Conservation (phyloP, 2,113 vertebrate species). For the Rhea americana region DNA sequence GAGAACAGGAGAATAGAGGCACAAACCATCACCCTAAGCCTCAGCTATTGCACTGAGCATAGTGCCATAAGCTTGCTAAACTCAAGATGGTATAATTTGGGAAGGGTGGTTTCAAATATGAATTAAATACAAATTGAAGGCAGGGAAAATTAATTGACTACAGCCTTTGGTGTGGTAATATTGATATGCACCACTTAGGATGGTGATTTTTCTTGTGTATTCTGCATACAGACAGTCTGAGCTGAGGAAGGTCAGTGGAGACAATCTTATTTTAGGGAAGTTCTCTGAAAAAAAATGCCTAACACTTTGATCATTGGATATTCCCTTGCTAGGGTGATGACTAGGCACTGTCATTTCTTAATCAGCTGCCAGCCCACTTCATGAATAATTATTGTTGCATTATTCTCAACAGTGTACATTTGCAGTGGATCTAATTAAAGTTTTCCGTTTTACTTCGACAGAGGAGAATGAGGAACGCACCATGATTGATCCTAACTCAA, state of each 20-base stretch:
- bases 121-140: background rate
- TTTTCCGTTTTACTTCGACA: conserved; percentile 63
- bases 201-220: background rate
- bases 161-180: background rate
- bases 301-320: background rate
- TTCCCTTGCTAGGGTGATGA: background rate
- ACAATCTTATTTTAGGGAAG: background rate
- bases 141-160: background rate
- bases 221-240: background rate
- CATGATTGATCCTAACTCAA: conserved; percentile 92
- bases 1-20: background rate
- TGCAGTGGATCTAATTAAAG: background rate
- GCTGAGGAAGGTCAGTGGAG: background rate
- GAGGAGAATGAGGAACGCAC: conserved; percentile 95
- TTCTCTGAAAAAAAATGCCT: background rate
- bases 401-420: background rate
- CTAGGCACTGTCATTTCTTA: background rate
- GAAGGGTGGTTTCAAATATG: background rate
- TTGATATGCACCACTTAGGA: background rate
- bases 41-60: background rate
- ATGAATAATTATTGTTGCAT: background rate
- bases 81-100: background rate
- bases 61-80: background rate
- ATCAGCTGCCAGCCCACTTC: background rate
- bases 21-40: background rate